Conservation (phyloP, 2,113 vertebrate species). For the Tragulus kanchil region DNA sequence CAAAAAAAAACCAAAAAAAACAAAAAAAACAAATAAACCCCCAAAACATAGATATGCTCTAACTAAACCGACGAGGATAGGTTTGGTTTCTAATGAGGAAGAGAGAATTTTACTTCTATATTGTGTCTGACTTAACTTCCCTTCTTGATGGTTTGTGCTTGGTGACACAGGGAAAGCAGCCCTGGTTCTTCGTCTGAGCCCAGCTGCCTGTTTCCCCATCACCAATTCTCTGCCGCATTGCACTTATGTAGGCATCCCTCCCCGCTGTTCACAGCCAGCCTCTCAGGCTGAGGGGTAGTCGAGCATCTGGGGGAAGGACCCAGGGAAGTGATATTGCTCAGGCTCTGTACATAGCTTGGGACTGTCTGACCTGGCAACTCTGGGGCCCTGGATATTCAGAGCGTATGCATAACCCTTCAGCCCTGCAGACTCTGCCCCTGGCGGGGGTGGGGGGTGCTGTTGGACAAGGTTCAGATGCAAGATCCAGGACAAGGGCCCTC, state of each 20-base stretch:
- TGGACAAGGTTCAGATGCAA: background rate
- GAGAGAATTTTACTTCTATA: background rate
- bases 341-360: background rate
- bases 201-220: background rate
- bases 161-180: background rate
- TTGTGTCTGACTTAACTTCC: background rate
- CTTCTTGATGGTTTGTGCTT: background rate
- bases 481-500: background rate
- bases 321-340: background rate
- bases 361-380: background rate
- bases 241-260: background rate
- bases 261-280: accelerated
- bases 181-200: background rate
- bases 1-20: too few relatives aligned
- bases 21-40: too few relatives aligned
- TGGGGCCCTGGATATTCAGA: background rate
- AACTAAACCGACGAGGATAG: background rate
- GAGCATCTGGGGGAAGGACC: background rate
- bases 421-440: background rate
- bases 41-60: background rate
- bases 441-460: background rate
- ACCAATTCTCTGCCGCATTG: background rate
- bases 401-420: background rate
- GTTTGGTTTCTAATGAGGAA: background rate
- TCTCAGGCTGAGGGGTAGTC: background rate